These are phyloP conservation scores for Lycocorax pyrrhopterus DNA, from an alignment of 2,113 vertebrate genomes.

Conservation along the genomic window DNA sequence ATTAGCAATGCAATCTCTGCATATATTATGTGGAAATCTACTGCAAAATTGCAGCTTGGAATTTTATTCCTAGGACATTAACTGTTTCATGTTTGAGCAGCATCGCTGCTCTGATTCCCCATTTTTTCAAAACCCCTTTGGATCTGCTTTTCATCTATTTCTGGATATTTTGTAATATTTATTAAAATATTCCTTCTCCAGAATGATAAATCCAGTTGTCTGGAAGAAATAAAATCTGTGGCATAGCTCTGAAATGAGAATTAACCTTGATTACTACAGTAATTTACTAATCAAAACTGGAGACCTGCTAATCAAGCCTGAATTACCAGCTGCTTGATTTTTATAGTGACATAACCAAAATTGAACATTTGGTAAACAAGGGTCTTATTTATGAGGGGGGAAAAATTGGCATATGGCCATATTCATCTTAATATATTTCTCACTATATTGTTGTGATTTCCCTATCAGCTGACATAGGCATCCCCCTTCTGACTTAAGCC, in stretches of 20 bases:
- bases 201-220: constrained; percentile 65
- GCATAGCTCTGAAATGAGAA: constrained; percentile 70
- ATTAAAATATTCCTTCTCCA: constrained; percentile 44
- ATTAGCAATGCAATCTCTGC: constrained; percentile 49
- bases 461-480: not conserved
- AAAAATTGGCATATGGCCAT: not conserved
- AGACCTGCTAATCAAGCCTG: constrained; percentile 83
- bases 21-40: constrained; percentile 40
- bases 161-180: constrained; percentile 31
- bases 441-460: not conserved
- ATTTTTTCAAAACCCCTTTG: not conserved
- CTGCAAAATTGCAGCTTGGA: constrained; percentile 14
- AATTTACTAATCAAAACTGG: constrained; percentile 85
- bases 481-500: not conserved
- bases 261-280: constrained; percentile 83
- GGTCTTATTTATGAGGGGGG: constrained; percentile 39
- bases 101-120: not conserved
- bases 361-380: constrained; percentile 76
- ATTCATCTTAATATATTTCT: constrained; percentile 30
- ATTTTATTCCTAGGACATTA: constrained; percentile 44
- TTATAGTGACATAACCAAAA: constrained; percentile 81
- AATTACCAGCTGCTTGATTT: constrained; percentile 81
- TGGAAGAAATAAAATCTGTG: constrained; percentile 68
- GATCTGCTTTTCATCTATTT: not conserved
- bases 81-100: not conserved